Conservation (phyloP, 2,113 vertebrate genomes). For the Eonycteris spelaea region DNA sequence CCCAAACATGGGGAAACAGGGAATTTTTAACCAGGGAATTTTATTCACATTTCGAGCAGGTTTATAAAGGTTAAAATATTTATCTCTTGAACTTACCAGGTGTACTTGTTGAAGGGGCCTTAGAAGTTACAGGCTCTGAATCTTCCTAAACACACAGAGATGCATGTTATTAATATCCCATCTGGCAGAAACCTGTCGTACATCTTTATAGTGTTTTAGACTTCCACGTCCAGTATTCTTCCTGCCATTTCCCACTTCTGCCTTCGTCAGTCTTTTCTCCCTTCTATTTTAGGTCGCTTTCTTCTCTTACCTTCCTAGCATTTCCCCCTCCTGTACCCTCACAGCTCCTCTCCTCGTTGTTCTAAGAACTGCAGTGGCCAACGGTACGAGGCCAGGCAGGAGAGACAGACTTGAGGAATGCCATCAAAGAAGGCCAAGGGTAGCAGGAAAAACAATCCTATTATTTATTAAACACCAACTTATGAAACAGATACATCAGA, state of each 20-base stretch:
- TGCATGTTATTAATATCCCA: background rate
- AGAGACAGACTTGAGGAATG: background rate
- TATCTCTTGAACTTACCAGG: slow-evolving; percentile 88
- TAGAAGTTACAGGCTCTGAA: slow-evolving; percentile 88
- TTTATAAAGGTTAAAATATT: background rate
- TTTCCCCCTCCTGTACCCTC: no score
- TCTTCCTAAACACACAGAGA: slow-evolving; percentile 89
- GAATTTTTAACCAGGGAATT: background rate
- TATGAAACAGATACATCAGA: background rate
- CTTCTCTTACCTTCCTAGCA: background rate
- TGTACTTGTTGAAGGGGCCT: slow-evolving; percentile 94
- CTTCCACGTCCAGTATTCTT: background rate
- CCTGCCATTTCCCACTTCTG: background rate
- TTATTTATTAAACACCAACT: background rate
- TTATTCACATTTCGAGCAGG: background rate
- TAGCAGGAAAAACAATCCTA: background rate
- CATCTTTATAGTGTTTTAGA: background rate
- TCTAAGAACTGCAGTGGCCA: background rate
- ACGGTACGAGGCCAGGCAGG: fast-evolving
- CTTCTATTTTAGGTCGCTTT: background rate
- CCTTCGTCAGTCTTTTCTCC: background rate
- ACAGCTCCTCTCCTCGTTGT: fast-evolving
- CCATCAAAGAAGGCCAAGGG: background rate
- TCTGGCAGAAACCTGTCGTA: background rate
- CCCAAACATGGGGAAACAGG: background rate